phyloP scores from a whole-genome alignment of 2,113 vertebrate species.

The human (Homo sapiens) region GRCh38 chr1:246784001-246784500 shows the following conservation, averaged over 20 bases:
- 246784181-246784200: neutral
- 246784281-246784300: neutral
- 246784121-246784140: neutral
- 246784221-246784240: too few species aligned
- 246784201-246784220: neutral
- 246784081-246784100: neutral
- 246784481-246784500: neutral
- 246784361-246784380: neutral
- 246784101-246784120: neutral
- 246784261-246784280: neutral
- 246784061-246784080: neutral
- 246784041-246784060: neutral
- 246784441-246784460: neutral
- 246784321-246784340: neutral
- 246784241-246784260: neutral
- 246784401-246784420: neutral
- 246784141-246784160: neutral
- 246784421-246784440: neutral
- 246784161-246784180: neutral
- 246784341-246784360: neutral
- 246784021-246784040: neutral
- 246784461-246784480: too few species aligned
- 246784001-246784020: neutral
- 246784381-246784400: neutral
- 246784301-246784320: neutral